Base-by-base conservation (phyloP, 2,113 vertebrate species). In the Nothobranchius kuhntae region DNA sequence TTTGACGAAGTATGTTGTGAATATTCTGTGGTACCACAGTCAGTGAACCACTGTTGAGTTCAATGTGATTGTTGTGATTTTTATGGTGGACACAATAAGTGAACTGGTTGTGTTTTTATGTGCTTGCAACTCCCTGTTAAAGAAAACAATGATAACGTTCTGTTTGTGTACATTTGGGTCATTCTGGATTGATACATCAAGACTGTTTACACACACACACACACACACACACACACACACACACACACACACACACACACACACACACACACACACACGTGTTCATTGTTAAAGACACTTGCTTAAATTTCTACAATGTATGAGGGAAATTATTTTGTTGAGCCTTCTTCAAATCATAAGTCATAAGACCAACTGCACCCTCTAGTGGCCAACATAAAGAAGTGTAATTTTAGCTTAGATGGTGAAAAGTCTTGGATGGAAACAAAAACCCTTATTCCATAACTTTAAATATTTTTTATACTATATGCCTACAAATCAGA, bases 31-130 rank as follows among this genome's bases (percentile, higher is more conserved):
- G 85, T 85, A 87, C 80, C 61, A 81, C 84, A 70, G 89, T 89
- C 75, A 73, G 89, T 89, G 93, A 93, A 92, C 93, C 94, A 93
- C 94, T 95, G 93, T 90, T 92, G 93, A 96, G 93, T 94, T 93
- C 89, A 88, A 90, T 94, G 94, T 95, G 91, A 93, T 85, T 85
- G 92, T 92, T 92, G 93, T 94, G 95, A 30, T 97, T 98, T 95
- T 94, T 95, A 94, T 91, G 90, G 93, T 93, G 93, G 93, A 93
- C 89, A 94, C 93, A 88, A 83, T 81, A 69, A 93, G 93, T 95
- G 92, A 92, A 89, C 82, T 92, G 92, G 90, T 93, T 92, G 92
- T 93, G 94, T 93, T 94, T 92, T 4, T 91, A 88, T 95, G 93
- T 95, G 93, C 92, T 92, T 93, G 89, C 93, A 78, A 87, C 80